A percentile compares a stretch with the other conserved stretches of the same genome.
Evolutionary conservation across 2,888 invertebrate genomes (phyloP).

Genomic region (Pemphredon lugubris): DNA sequence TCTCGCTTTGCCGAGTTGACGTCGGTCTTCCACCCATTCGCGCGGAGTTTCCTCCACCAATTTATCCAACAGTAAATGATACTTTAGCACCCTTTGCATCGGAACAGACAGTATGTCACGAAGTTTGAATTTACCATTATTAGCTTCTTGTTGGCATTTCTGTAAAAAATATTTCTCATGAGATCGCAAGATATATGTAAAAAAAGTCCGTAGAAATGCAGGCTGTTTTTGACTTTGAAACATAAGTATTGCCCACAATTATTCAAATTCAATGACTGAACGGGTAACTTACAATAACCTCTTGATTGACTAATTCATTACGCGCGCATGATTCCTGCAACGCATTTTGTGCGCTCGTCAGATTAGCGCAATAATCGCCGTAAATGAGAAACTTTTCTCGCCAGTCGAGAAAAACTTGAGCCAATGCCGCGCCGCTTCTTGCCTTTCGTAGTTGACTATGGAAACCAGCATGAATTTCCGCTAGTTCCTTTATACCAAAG

Average conservation of each 20-base stretch:
- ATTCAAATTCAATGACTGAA: too few species aligned
- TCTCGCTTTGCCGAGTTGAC: slow-evolving; percentile 91
- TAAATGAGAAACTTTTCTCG: slow-evolving; percentile 95
- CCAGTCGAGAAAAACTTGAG: slow-evolving; percentile 93
- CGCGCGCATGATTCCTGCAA: slow-evolving; percentile 89
- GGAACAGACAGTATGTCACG: slow-evolving; percentile 98
- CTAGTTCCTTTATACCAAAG: slow-evolving; percentile 93
- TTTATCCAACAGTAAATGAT: slow-evolving; percentile 96
- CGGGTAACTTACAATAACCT: slow-evolving; percentile 86
- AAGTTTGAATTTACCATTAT: slow-evolving; percentile 96
- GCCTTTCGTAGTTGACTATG: slow-evolving; percentile 90
- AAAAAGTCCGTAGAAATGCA: not conserved
- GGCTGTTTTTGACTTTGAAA: too few species aligned
- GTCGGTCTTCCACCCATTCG: slow-evolving; percentile 92
- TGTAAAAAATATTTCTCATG: slow-evolving; percentile 76
- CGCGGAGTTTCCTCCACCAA: slow-evolving; percentile 92
- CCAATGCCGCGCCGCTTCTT: slow-evolving; percentile 83
- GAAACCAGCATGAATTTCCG: slow-evolving; percentile 93
- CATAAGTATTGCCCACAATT: too few species aligned
- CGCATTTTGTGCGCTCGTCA: slow-evolving; percentile 93
- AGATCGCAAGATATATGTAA: not conserved
- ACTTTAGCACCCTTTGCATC: slow-evolving; percentile 98
- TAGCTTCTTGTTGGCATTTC: slow-evolving; percentile 96
- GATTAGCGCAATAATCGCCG: slow-evolving; percentile 97
- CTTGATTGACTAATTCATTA: slow-evolving; percentile 85